Evolutionary conservation across 2,797 vertebrate species (phyloP), one percentile per base, ranked within the genome.

Genomic region (Cirrhinus mrigala): DNA sequence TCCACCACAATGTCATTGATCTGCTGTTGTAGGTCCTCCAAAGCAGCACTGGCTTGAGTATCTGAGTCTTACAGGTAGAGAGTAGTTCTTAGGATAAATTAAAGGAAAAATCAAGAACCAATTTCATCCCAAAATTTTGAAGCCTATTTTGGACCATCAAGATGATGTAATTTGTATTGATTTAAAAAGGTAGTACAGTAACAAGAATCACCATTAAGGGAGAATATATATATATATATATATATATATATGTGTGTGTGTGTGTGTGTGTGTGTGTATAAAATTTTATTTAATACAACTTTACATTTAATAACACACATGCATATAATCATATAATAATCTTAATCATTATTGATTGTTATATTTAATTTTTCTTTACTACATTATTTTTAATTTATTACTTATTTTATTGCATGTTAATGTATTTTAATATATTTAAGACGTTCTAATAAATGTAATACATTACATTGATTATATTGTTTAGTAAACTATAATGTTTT

Each of bases 1-100:
- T 99, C 98, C 87, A 96, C 93, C n/a, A 95, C 69, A 52, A 99
- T 96, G 85, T 92, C 90, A 8, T 97, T 90, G 85, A 99, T 94
- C 92, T 94, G 95, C 85, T 92, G 95, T 92, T 97, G 97, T 15
- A 99, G 91, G 2, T 95, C 94, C 89, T 96, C 94, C 8, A 97
- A 89, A 88, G 96, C 95, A 88, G 94, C 89, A 0, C 95, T 90
- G 74, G 73, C 96, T 6, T 74, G 60, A 91, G 87, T 46, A 46
- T 84, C 75, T 50, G 79, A 70, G 44, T 48, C 56, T 70, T 29
- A 24, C 24, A 66, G 16, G 8, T 8, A 22, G 12, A 52, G n/a
- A 15, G 3, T 16, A 22, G 3, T 37, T 68, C 29, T 68, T 20
- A 37, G 6, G 16, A 20, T 33, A 15, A 33, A 33, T 66, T 8